Base-by-base conservation (phyloP, 2,797 vertebrate genomes). In the Lacerta viridis region DNA sequence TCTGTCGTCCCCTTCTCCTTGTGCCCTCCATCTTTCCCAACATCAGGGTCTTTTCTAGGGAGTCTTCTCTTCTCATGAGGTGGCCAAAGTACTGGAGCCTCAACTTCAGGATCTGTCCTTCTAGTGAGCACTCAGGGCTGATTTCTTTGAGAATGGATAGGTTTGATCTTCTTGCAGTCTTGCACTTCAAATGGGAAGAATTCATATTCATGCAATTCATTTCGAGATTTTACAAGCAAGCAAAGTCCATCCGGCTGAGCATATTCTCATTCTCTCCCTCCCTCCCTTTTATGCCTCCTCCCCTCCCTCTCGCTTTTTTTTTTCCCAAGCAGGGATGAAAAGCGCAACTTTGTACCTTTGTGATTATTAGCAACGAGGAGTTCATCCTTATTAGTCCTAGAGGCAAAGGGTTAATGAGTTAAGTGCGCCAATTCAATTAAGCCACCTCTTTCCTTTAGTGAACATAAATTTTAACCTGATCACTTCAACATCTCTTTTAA, bases 341-440 rank as follows among this genome's bases (percentile, higher is more conserved):
- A 89, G 80, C 78, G 90, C 87, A 95, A 94, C 92, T 94, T 95
- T 90, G 90, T 85, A 94, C 92, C 91, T 96, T 91, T 92, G 88
- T 86, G 91, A 81, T 89, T 89, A 96, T 96, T 96, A 95, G 91
- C 71, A 90, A 83, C 85, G 82, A 81, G 15, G 10, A 80, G 89
- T 95, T 96, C 93, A 91, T 92, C 95, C 95, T 97, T 96, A 97
- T 97, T 96, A 96, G 94, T 96, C 95, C 94, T 94, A 90, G 90
- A 95, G 94, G 95, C 96, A 96, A 85, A 94, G 92, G 95, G 96
- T 95, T 97, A 97, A 97, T 95, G 96, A 97, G 92, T 96, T 96
- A 97, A 97, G 94, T 88, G 95, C 93, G 94, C 94, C 95, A 96
- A 96, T 97, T 97, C 96, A 97, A 96, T 97, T 97, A 97, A 97